Percentiles rank a stretch among this genome's conserved stretches.
These are phyloP conservation scores for Pristiophorus japonicus DNA, from an alignment of 2,113 vertebrate genomes.

Conservation along the genomic window DNA sequence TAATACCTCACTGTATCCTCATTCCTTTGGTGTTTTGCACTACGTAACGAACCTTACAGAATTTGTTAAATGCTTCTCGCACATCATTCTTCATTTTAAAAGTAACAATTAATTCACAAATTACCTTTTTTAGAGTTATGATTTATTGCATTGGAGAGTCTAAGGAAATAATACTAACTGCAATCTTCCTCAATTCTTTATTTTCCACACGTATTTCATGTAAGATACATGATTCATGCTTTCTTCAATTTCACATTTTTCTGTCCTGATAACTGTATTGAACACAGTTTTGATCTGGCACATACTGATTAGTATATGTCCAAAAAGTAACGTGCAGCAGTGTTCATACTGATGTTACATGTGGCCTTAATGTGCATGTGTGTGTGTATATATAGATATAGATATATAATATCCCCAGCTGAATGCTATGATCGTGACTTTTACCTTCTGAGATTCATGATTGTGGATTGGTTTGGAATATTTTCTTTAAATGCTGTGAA, in stretches of 20 bases:
- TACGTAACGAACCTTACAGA: background rate
- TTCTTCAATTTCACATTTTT: background rate
- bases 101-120: too few species aligned
- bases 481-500: background rate
- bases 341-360: background rate
- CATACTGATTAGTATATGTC: background rate
- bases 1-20: background rate
- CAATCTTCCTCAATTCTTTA: background rate
- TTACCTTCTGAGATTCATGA: background rate
- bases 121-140: too few species aligned
- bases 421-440: background rate
- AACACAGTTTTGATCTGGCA: background rate
- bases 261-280: background rate
- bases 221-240: background rate
- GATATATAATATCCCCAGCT: background rate
- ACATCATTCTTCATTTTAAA: too few species aligned
- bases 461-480: background rate
- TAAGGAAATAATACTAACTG: too few species aligned
- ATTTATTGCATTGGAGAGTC: too few species aligned
- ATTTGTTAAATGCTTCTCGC: background rate
- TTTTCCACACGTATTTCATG: background rate
- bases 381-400: background rate
- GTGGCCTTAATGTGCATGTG: background rate
- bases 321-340: background rate
- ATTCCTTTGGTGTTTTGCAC: constrained; percentile 18